These are phyloP conservation scores for Eubucco bourcierii DNA, from an alignment of 2,113 vertebrate species.

Conservation along the genomic window DNA sequence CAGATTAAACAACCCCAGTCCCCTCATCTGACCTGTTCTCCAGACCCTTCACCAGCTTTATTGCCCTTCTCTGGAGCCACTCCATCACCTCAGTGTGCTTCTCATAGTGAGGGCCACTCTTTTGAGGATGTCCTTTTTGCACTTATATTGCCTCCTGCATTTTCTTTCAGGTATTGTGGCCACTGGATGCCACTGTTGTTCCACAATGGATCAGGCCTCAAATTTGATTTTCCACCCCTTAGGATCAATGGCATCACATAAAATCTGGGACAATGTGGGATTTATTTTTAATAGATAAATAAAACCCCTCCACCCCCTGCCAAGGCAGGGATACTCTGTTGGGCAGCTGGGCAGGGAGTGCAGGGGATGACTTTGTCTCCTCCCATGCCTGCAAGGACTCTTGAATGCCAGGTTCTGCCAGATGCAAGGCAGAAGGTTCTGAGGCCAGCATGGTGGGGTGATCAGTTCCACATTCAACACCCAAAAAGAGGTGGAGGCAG, in stretches of 20 bases:
- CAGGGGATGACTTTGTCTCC: neutral
- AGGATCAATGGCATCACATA: neutral
- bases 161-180: constrained; percentile 11
- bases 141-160: neutral
- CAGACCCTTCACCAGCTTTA: too few relatives aligned
- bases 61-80: too few relatives aligned
- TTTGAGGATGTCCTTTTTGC: neutral
- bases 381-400: neutral
- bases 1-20: too few relatives aligned
- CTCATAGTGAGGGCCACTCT: too few relatives aligned
- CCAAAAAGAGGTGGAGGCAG: neutral
- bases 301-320: too few relatives aligned
- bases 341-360: rapidly evolving
- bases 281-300: neutral
- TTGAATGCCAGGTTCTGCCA: rapidly evolving
- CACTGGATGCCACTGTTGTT: constrained; percentile 53
- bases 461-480: neutral
- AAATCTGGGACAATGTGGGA: neutral
- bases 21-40: too few relatives aligned
- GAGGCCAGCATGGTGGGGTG: rapidly evolving
- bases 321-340: neutral
- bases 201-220: neutral
- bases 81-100: too few relatives aligned
- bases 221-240: neutral
- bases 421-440: neutral